Evolutionary conservation across 2,113 vertebrate species (phyloP).

Genomic region (Otocyon megalotis): DNA sequence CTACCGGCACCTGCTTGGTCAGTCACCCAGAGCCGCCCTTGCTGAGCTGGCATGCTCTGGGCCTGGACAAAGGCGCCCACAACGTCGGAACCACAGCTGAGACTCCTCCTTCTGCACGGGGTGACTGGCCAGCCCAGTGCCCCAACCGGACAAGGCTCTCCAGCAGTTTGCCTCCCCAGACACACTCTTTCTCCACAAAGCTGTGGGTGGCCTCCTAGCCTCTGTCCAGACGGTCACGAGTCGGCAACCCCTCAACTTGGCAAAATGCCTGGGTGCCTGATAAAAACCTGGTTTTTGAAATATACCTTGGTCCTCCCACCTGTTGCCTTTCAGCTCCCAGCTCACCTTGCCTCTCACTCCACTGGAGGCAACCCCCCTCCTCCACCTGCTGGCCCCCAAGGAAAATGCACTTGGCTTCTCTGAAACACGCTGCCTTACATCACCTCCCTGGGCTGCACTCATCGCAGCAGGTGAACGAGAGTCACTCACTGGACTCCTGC

Average conservation of each 20-base stretch:
- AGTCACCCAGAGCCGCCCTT: too few species aligned
- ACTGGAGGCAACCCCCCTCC: neutral
- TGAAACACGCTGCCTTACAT: too few species aligned
- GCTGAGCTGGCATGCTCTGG: accelerated
- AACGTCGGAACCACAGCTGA: neutral
- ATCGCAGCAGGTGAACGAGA: accelerated
- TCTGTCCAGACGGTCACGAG: neutral
- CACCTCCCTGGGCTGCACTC: neutral
- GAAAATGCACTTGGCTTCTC: neutral
- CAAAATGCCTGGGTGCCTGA: too few species aligned
- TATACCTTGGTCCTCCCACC: too few species aligned
- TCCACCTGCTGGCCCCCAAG: accelerated
- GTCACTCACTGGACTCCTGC: accelerated
- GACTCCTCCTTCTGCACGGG: neutral
- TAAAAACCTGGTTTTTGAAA: neutral
- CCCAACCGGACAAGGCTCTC: too few species aligned
- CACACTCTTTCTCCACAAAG: neutral
- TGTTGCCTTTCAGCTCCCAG: neutral
- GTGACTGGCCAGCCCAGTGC: accelerated
- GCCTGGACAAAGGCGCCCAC: accelerated
- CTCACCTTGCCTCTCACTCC: neutral
- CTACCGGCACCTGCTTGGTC: accelerated
- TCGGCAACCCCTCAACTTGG: too few species aligned
- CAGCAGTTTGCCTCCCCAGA: neutral
- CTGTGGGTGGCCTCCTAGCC: too few species aligned